Evolutionary conservation across 2,888 invertebrate species (phyloP), one percentile per base, ranked within the genome.

Genomic region (Ischnus inquisitorius): DNA sequence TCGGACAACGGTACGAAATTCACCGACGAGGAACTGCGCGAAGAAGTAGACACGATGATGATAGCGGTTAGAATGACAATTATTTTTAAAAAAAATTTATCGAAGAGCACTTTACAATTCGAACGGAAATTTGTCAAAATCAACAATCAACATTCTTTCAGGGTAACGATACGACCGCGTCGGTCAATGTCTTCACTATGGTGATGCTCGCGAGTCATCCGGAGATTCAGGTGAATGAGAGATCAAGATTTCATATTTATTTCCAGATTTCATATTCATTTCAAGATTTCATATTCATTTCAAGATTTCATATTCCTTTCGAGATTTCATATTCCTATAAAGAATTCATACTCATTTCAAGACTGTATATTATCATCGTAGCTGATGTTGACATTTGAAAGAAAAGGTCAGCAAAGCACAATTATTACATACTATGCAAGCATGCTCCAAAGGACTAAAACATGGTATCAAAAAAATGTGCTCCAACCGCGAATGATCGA

Each of bases 41-140:
- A 96, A 87, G 95, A 96, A 92, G 94, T 95, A 0, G 91, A 95
- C 71, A 95, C 95, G 0, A 93, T 96, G 80, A 94, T 94, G 76
- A 90, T 95, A 14, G 96, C 95, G 22, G 95, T 95, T 39, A 94
- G 95, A 6, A 34, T 34, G 34, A 16, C 8, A 28, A 65, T 65
- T 28, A 2, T 34, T 34, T 34, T 34, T 34, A n/a, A n/a, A n/a
- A n/a, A 34, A 3, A 5, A 4, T 34, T 34, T 2, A 34, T 34
- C 95, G 41, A 94, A 95, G 0, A 93, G 94, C 4, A 94, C 6
- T 14, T 8, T n/a, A 16, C n/a, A 6, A 16, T 6, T n/a, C 14
- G n/a, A n/a, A 48, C 5, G 8, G 1, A 34, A 34, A 34, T 0
- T 34, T 34, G 2, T 34, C 46, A 46, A 46, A 2, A 8, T 46